A percentile compares a stretch with the other conserved stretches of the same genome.
phyloP scores from a whole-genome alignment of 1,140 invertebrate species.

The Drosophila persimilis region DNA sequence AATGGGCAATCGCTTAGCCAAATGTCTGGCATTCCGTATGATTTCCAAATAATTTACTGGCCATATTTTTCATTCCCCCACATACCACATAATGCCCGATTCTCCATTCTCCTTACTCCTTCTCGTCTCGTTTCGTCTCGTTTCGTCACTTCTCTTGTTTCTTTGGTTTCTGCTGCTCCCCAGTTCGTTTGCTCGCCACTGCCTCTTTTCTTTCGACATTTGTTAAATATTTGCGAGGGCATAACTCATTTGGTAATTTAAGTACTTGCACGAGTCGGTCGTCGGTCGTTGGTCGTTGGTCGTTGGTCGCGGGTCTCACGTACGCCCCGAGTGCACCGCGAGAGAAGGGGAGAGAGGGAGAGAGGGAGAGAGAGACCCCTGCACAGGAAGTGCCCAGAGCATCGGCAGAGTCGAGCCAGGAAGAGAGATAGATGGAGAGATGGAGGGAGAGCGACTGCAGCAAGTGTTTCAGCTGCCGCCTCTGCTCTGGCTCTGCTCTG shows the following conservation, averaged over 20 bases:
- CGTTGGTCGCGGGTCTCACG: constrained; percentile 27
- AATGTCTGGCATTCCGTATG: no score
- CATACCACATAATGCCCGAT: no score
- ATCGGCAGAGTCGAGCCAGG: constrained; percentile 1
- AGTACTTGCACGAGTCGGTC: constrained; percentile 45
- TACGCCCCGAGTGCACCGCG: constrained; percentile 7
- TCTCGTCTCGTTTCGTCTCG: background rate
- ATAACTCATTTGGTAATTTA: constrained; percentile 70
- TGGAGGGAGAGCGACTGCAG: constrained; percentile 9
- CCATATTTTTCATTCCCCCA: no score
- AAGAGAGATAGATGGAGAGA: background rate
- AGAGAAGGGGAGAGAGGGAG: no score
- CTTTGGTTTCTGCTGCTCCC: background rate
- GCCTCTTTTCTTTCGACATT: constrained; percentile 20
- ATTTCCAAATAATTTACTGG: no score
- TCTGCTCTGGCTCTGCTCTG: constrained; percentile 3
- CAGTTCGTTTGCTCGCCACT: no score
- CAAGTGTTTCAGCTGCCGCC: constrained; percentile 46
- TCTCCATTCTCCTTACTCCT: no score
- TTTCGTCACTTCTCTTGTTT: background rate
- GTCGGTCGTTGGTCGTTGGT: constrained; percentile 7
- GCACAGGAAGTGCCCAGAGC: constrained; percentile 22
- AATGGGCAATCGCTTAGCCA: no score
- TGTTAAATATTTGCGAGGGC: constrained; percentile 49
- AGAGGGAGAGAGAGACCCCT: constrained; percentile 3